Conservation (phyloP, 2,888 invertebrate species). For the Amphipyra tragopoginis region DNA sequence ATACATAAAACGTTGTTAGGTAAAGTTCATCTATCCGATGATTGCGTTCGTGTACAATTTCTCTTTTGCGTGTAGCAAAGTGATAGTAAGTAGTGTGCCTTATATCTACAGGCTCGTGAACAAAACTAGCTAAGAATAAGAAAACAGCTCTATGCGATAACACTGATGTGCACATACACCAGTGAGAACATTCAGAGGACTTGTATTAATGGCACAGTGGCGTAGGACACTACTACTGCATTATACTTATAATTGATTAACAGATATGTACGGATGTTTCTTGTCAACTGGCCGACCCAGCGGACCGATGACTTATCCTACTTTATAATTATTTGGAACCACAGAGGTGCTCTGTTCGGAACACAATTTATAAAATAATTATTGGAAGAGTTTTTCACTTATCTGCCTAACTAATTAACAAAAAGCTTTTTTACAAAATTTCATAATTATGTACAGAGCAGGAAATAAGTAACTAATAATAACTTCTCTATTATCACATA, state of each 20-base stretch:
- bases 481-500: slow-evolving; percentile 87
- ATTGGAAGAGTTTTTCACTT: slow-evolving; percentile 73
- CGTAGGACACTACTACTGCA: slow-evolving; percentile 42
- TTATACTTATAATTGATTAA: slow-evolving; percentile 37
- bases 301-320: slow-evolving; percentile 50
- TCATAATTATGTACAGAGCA: slow-evolving; percentile 81
- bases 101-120: slow-evolving; percentile 45
- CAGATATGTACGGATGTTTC: slow-evolving; percentile 48
- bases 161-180: slow-evolving; percentile 35
- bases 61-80: slow-evolving; percentile 29
- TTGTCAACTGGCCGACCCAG: slow-evolving; percentile 25
- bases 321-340: slow-evolving; percentile 65
- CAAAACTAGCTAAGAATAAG: slow-evolving; percentile 44
- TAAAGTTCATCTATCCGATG: slow-evolving; percentile 25
- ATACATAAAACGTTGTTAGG: slow-evolving; percentile 17
- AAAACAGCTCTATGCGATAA: slow-evolving; percentile 34
- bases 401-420: slow-evolving; percentile 66
- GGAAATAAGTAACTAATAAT: slow-evolving; percentile 80
- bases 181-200: slow-evolving; percentile 35
- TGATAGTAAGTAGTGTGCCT: slow-evolving; percentile 47
- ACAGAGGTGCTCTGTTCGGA: slow-evolving; percentile 65
- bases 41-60: slow-evolving; percentile 30
- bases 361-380: slow-evolving; percentile 65
- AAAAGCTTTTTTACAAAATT: slow-evolving; percentile 71
- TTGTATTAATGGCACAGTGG: slow-evolving; percentile 55